Evolutionary conservation across 2,888 invertebrate genomes (phyloP).

Genomic region (Petrolisthes cinctipes): DNA sequence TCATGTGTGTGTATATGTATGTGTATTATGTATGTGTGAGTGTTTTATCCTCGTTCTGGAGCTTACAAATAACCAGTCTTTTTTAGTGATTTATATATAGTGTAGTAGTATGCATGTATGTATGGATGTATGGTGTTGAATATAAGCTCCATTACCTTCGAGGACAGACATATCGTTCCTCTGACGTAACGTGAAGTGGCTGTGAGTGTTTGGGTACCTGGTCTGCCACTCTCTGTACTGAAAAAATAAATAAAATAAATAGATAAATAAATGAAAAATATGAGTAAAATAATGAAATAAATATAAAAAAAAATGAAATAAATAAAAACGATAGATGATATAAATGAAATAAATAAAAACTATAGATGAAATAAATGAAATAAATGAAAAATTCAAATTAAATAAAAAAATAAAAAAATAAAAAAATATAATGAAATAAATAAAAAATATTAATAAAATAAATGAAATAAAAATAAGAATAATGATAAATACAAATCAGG

Average conservation of each 20-base stretch:
- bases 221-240: neutral
- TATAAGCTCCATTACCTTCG: neutral
- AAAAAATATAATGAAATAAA: conserved; percentile 30
- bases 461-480: neutral
- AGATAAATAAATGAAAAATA: neutral
- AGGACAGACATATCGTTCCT: neutral
- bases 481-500: neutral
- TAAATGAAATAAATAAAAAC: neutral
- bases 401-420: neutral
- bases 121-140: neutral
- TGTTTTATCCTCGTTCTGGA: neutral
- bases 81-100: neutral
- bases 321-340: neutral
- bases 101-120: neutral
- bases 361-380: neutral
- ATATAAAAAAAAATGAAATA: neutral
- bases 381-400: neutral
- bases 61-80: neutral
- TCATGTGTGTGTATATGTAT: neutral
- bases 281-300: neutral
- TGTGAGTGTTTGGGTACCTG: neutral
- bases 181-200: neutral
- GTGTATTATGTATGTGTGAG: neutral
- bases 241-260: neutral
- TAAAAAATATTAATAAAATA: neutral